Conservation (phyloP, 2,888 invertebrate genomes). For the Cryptocephalus moraei region DNA sequence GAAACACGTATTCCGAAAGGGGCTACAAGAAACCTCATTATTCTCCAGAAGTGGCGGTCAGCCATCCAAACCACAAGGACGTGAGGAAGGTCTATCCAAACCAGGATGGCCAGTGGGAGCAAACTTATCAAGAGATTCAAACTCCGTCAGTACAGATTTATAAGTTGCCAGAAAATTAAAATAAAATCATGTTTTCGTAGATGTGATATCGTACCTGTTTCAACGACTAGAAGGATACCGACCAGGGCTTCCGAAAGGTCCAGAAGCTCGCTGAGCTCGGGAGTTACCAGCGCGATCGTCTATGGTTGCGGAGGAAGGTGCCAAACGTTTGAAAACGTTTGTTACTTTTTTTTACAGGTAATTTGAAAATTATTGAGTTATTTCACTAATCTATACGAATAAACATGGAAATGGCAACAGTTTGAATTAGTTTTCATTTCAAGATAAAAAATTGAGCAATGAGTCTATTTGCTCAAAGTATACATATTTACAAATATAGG, state of each 20-base stretch:
- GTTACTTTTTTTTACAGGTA: slow-evolving; percentile 60
- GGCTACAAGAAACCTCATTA: slow-evolving; percentile 16
- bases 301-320: slow-evolving; percentile 61
- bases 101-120: slow-evolving; percentile 20
- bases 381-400: no score
- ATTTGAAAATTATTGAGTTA: slow-evolving; percentile 1
- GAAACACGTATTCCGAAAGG: slow-evolving; percentile 18
- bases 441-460: no score
- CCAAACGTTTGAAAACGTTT: slow-evolving; percentile 60
- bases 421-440: no score
- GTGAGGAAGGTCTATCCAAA: slow-evolving; percentile 22
- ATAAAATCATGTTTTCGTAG: slow-evolving; percentile 9
- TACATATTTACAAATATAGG: no score
- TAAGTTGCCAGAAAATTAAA: background rate
- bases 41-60: slow-evolving; percentile 10
- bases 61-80: slow-evolving; percentile 14
- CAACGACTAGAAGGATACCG: slow-evolving; percentile 13
- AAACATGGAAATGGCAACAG: no score
- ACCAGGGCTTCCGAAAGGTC: slow-evolving; percentile 27
- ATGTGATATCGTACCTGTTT: slow-evolving; percentile 17
- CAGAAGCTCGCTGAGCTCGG: slow-evolving; percentile 34
- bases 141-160: slow-evolving; percentile 19
- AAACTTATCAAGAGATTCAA: slow-evolving; percentile 27
- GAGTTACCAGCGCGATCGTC: slow-evolving; percentile 42
- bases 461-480: no score